These are phyloP conservation scores for Bolinopsis microptera DNA, from an alignment of 37 sponge, comb jelly and placozoan genomes.

Conservation along the genomic window DNA sequence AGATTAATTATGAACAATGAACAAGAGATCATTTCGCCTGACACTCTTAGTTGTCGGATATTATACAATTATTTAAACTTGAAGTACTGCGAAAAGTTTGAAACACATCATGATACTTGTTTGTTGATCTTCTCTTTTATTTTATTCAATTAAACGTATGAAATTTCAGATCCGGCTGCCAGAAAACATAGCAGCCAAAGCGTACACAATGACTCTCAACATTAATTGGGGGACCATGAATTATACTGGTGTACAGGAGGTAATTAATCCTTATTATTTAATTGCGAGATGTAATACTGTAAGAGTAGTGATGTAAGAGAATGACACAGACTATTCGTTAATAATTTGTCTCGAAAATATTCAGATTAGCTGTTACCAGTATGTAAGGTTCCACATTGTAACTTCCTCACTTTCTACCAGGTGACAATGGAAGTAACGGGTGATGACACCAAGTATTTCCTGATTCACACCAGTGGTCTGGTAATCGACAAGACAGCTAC, in stretches of 20 bases:
- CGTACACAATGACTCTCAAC: background rate
- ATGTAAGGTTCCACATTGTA: too few species aligned
- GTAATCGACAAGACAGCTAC: background rate
- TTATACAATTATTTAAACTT: background rate
- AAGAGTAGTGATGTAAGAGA: too few species aligned
- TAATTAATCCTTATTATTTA: background rate
- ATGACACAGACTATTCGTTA: too few species aligned
- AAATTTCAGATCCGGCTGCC: constrained; percentile 58
- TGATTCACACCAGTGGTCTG: background rate
- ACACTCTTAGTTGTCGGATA: too few species aligned
- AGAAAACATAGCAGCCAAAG: constrained; percentile 12
- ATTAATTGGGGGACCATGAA: constrained; percentile 26
- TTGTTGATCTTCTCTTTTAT: too few species aligned
- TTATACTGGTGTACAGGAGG: constrained; percentile 41
- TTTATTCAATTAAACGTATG: background rate
- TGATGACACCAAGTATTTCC: background rate
- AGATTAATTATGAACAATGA: too few species aligned
- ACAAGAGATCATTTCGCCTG: too few species aligned
- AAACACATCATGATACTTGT: background rate
- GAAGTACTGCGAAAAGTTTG: background rate
- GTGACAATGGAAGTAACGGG: constrained; percentile 24
- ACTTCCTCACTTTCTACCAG: too few species aligned
- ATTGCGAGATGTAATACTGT: too few species aligned
- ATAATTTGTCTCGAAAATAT: too few species aligned
- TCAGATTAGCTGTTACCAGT: too few species aligned